These are phyloP conservation scores for Camelus dromedarius DNA, from an alignment of 2,113 vertebrate species.

Conservation along the genomic window DNA sequence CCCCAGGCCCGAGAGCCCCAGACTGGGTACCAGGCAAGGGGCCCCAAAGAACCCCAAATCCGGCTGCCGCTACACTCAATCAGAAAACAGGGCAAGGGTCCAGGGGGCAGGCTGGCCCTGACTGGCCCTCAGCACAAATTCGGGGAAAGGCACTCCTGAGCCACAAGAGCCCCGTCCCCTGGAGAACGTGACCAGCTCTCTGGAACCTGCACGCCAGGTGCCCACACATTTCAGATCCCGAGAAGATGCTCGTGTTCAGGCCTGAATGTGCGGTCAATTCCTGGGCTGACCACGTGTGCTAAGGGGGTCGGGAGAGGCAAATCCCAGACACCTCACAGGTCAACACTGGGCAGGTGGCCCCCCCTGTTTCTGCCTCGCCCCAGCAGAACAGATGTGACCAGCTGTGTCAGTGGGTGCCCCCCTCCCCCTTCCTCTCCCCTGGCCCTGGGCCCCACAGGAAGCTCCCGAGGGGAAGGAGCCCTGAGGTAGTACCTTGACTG, in stretches of 20 bases:
- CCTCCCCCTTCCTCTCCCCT: neutral
- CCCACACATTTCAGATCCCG: accelerated
- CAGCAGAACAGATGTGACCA: accelerated
- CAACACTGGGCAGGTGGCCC: accelerated
- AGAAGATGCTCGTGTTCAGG: neutral
- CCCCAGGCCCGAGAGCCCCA: neutral
- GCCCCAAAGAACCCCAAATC: neutral
- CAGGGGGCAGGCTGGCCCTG: too few relatives aligned
- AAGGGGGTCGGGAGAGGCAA: neutral
- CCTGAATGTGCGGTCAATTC: accelerated
- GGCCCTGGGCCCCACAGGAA: accelerated
- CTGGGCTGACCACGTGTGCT: accelerated
- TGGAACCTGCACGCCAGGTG: accelerated
- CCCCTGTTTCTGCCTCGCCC: too few relatives aligned
- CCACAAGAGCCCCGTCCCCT: neutral
- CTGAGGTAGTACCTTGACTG: constrained; percentile 83
- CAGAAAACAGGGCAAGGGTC: neutral
- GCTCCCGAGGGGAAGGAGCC: neutral
- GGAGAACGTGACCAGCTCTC: too few relatives aligned
- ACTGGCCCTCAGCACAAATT: too few relatives aligned
- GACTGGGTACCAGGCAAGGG: neutral
- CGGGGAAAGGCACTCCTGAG: accelerated
- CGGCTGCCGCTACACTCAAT: accelerated
- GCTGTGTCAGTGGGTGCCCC: neutral
- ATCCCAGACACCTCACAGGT: neutral